These are phyloP conservation scores for Triplophysa siluroides DNA, from an alignment of 2,113 vertebrate species.

Conservation along the genomic window DNA sequence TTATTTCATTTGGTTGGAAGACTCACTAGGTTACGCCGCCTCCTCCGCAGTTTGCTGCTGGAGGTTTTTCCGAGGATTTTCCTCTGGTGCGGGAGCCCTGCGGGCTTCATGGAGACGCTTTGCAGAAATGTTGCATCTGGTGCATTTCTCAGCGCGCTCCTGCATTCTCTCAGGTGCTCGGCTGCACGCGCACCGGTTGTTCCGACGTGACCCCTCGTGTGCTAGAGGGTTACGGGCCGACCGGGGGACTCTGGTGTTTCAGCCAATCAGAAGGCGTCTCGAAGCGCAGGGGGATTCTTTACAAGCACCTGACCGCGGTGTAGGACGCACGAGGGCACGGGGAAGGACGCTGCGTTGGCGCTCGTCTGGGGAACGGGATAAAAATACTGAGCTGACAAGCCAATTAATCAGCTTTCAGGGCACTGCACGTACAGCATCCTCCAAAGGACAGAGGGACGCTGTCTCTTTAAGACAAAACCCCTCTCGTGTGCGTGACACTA, in stretches of 20 bases:
- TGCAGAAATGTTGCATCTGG: constrained; percentile 38
- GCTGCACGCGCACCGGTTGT: background rate
- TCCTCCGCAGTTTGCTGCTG: constrained; percentile 3
- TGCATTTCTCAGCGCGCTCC: constrained; percentile 41
- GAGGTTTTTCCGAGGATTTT: background rate
- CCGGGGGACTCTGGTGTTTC: background rate
- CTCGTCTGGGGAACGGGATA: constrained; percentile 60
- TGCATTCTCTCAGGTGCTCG: background rate
- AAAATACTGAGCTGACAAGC: constrained; percentile 65
- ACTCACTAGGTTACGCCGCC: constrained; percentile 25
- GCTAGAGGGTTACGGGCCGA: background rate
- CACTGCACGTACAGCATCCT: constrained; percentile 55
- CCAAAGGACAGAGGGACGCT: constrained; percentile 45
- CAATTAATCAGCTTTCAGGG: constrained; percentile 65
- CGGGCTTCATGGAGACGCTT: constrained; percentile 39
- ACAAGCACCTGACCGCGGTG: constrained; percentile 46
- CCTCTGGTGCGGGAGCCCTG: constrained; percentile 22
- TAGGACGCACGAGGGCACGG: constrained; percentile 56
- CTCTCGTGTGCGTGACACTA: background rate
- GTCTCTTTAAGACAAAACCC: constrained; percentile 48
- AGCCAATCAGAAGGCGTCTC: constrained; percentile 30
- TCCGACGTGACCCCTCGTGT: background rate
- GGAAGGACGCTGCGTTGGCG: constrained; percentile 53
- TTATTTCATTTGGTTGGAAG: constrained; percentile 50
- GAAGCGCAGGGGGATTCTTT: constrained; percentile 27